Evolutionary conservation across 1,140 invertebrate genomes (phyloP), one percentile per base, ranked within the genome.

Genomic region (Brachionus koreanus): DNA sequence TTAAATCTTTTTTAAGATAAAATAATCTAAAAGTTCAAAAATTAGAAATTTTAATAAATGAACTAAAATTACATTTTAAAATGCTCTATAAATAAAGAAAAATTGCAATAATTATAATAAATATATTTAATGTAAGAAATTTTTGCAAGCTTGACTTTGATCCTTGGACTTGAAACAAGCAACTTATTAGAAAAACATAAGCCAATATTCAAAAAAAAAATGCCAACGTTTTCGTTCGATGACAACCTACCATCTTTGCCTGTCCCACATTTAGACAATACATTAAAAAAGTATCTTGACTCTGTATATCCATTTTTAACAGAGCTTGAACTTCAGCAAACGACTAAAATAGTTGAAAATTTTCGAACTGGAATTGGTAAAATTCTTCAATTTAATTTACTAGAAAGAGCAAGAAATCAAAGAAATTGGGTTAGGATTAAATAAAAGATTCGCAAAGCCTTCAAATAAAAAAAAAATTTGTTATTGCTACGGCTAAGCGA

Each of bases 271-370:
- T 82, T 89, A 13, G 72, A 86, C n/a, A 83, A 87, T 16, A 89
- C 88, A 13, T 69, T 89, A 3, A 82, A 85, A 6, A 87, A 86
- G 85, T 89, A 89, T 82, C 83, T 89, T 10, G 87, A 89, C 52
- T 88, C 88, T 61, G 88, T 89, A 1, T 84, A 84, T 46, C 85
- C 87, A 25, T 84, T 86, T 79, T 84, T 88, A 5, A 85, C 84
- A 19, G 86, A 86, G 39, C 25, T 65, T 16, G 88, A 89, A 83
- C 88, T 84, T 83, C 57, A 79, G 65, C 83, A 86, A 46, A 89
- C 88, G 29, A 84, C 86, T 81, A 83, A 84, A 72, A 84, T 89
- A 49, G 86, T 87, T 33, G 79, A 86, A 52, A 83, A 89, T 74
- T 89, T 89, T 86, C 84, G 84, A 25, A 83, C 83, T 76, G 87